Evolutionary conservation across 2,797 vertebrate species (phyloP).

Genomic region (Enteromius unitaeniatus): DNA sequence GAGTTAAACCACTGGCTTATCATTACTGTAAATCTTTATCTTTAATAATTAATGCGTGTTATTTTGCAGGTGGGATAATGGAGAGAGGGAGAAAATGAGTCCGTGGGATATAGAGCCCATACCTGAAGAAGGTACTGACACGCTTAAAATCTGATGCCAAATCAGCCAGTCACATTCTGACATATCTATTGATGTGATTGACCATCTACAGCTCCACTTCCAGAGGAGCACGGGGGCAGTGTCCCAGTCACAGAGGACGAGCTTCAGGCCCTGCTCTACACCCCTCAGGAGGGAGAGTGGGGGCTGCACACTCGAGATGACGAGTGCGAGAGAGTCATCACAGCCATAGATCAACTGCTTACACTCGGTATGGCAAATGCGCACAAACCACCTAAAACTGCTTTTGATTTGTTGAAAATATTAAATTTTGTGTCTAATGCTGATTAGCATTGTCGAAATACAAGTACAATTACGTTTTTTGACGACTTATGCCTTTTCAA

Average conservation of each 20-base stretch:
- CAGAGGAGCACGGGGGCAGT: conserved; percentile 92
- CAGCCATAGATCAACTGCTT: conserved; percentile 90
- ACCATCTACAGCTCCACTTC: conserved; percentile 82
- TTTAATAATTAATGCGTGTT: neutral
- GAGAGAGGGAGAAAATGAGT: conserved; percentile 96
- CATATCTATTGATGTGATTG: neutral
- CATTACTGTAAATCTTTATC: neutral
- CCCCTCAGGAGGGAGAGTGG: conserved; percentile 96
- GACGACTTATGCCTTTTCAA: neutral
- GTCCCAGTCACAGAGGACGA: conserved; percentile 92
- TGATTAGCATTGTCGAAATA: neutral
- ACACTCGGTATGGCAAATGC: conserved; percentile 82
- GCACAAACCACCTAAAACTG: neutral
- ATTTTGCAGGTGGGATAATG: conserved; percentile 92
- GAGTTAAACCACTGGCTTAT: neutral
- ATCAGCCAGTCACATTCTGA: neutral
- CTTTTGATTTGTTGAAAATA: neutral
- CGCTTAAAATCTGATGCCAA: neutral
- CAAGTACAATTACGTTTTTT: neutral
- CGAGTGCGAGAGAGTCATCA: conserved; percentile 91
- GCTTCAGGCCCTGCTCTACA: conserved; percentile 89
- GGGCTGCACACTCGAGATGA: conserved; percentile 90
- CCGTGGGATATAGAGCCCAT: conserved; percentile 98
- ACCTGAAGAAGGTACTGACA: conserved; percentile 87
- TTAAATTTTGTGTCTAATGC: neutral